Evolutionary conservation across 2,888 invertebrate genomes (phyloP).

Genomic region (Coleophora flavipennella): DNA sequence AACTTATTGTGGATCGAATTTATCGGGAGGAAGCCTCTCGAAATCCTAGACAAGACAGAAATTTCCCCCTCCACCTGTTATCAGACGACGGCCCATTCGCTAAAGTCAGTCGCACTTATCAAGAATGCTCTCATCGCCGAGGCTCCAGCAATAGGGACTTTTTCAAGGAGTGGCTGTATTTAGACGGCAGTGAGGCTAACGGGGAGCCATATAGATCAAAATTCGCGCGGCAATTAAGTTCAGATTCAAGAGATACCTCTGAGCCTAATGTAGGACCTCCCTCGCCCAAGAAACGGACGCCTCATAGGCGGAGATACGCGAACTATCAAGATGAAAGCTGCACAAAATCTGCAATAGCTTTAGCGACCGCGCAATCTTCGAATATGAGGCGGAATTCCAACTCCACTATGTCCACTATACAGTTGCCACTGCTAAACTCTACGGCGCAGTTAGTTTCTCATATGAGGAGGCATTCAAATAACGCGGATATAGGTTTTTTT

Average conservation of each 20-base stretch:
- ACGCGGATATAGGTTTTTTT: slow-evolving; percentile 74
- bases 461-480: slow-evolving; percentile 75
- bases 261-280: slow-evolving; percentile 63
- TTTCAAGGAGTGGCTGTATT: slow-evolving; percentile 62
- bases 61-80: slow-evolving; percentile 49
- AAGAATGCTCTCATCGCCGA: slow-evolving; percentile 51
- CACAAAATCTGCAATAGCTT: slow-evolving; percentile 62
- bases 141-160: slow-evolving; percentile 54
- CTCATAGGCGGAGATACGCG: slow-evolving; percentile 52
- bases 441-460: slow-evolving; percentile 65
- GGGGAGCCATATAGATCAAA: slow-evolving; percentile 67
- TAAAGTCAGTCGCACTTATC: slow-evolving; percentile 56
- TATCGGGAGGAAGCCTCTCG: slow-evolving; percentile 46
- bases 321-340: slow-evolving; percentile 64
- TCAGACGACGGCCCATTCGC: slow-evolving; percentile 61
- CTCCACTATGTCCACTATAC: slow-evolving; percentile 76
- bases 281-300: slow-evolving; percentile 53
- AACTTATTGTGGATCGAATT: slow-evolving; percentile 50
- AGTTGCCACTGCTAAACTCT: slow-evolving; percentile 65
- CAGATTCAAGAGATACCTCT: slow-evolving; percentile 67
- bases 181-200: slow-evolving; percentile 51
- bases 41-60: slow-evolving; percentile 37
- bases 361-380: slow-evolving; percentile 57
- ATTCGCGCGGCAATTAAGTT: slow-evolving; percentile 66
- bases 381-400: slow-evolving; percentile 74